These are phyloP conservation scores for Melinaea menophilus DNA, from an alignment of 2,888 invertebrate genomes.

Conservation along the genomic window DNA sequence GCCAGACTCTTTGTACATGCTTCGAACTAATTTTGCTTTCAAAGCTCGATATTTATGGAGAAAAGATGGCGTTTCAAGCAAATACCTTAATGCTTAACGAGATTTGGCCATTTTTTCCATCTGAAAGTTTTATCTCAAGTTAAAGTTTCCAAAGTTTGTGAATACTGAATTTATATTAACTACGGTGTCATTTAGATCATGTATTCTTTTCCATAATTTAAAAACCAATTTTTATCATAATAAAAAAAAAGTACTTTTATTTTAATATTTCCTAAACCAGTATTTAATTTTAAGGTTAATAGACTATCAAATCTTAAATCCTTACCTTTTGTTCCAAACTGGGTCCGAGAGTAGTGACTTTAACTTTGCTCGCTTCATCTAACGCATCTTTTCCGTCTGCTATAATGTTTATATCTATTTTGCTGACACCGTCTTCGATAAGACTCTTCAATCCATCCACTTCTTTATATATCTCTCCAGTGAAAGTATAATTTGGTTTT, in stretches of 20 bases:
- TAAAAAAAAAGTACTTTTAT: too few species aligned
- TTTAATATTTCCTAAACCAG: neutral
- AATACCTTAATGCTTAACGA: too few species aligned
- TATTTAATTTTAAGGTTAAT: neutral
- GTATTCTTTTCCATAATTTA: too few species aligned
- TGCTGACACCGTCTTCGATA: constrained; percentile 69
- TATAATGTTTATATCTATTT: constrained; percentile 65
- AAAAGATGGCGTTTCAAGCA: neutral
- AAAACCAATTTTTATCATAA: too few species aligned
- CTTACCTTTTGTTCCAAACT: constrained; percentile 82
- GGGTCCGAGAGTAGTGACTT: constrained; percentile 78
- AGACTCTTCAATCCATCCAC: constrained; percentile 65
- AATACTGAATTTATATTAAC: too few species aligned
- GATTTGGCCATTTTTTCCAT: too few species aligned
- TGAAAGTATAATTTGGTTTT: constrained; percentile 54
- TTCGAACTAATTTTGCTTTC: too few species aligned
- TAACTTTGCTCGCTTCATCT: constrained; percentile 42
- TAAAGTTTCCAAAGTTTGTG: too few species aligned
- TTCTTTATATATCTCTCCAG: constrained; percentile 63
- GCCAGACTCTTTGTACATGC: too few species aligned
- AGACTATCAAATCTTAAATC: constrained; percentile 7
- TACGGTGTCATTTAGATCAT: too few species aligned
- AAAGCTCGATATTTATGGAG: neutral
- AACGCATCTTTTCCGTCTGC: constrained; percentile 50
- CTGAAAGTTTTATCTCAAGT: too few species aligned